Evolutionary conservation across 2,888 invertebrate genomes (phyloP), one percentile per base, ranked within the genome.

Genomic region (Thera britannica): DNA sequence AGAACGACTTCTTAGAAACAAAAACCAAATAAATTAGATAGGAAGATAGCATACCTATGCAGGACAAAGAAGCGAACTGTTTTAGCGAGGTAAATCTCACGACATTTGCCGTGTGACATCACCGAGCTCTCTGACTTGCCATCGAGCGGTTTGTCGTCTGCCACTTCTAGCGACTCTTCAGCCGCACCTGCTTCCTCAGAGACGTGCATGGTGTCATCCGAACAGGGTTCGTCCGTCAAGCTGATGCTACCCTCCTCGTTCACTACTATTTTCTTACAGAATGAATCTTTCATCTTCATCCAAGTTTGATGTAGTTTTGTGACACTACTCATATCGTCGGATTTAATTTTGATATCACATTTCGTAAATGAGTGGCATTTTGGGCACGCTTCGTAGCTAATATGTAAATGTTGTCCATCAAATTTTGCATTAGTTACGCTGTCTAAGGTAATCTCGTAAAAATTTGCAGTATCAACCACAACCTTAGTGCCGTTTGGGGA

Each of bases 261-360:
- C 0, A 93, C 87, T 9, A 78, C 54, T 46, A 93, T 75, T 56
- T 79, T 83, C 71, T 89, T 90, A 38, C 77, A 75, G 76, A 87
- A 90, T 0, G 92, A 92, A 79, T 93, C 93, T 68, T 81, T 87
- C 83, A 92, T 83, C 70, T 75, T 83, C n/a, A 92, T 72, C 93
- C 92, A 93, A 63, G 74, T 72, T 61, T 82, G 79, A 49, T 86
- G 82, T 9, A 79, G 48, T 72, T 82, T 82, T 12, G 76, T 75
- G 2, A 79, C 77, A 55, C 74, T 83, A 51, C 72, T 75, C 58
- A 73, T 72, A 52, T 84, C 81, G 36, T 80, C 77, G 5, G 77
- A 55, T 75, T 78, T 82, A 51, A 92, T 83, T 77, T 83, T 88
- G 48, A 92, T 78, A 48, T 83, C 79, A 72, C 89, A 88, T 1